These are phyloP conservation scores for Ditula angustiorana DNA, from an alignment of 2,888 invertebrate species.

Conservation along the genomic window DNA sequence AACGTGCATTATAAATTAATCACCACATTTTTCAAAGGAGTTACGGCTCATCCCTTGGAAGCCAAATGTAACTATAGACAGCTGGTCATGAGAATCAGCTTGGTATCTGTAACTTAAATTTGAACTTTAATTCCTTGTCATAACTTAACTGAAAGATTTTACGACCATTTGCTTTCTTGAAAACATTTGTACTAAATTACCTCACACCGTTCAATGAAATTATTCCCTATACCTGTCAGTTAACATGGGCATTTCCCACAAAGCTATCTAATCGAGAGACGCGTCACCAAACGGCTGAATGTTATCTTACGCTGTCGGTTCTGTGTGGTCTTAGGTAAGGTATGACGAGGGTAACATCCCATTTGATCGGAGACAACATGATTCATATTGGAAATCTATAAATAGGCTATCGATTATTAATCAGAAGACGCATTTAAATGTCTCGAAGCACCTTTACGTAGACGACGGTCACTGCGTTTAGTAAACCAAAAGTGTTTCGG, in stretches of 20 bases:
- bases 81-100: too few species aligned
- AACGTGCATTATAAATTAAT: too few species aligned
- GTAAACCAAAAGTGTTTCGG: not conserved
- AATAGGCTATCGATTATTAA: not conserved
- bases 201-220: not conserved
- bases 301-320: constrained; percentile 17
- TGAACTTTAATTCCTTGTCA: too few species aligned
- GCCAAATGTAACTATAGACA: too few species aligned
- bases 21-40: too few species aligned
- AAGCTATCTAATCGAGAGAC: constrained; percentile 17
- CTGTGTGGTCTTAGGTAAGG: not conserved
- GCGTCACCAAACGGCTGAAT: constrained; percentile 8
- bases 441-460: too few species aligned
- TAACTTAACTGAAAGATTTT: too few species aligned
- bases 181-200: not conserved
- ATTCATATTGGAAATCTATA: not conserved
- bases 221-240: constrained; percentile 12
- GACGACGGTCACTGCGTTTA: too few species aligned
- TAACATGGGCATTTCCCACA: constrained; percentile 20
- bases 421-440: not conserved
- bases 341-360: constrained; percentile 25
- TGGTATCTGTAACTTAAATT: too few species aligned
- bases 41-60: too few species aligned
- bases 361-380: not conserved
- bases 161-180: too few species aligned